Percentiles rank a stretch among this genome's conserved stretches.
Evolutionary conservation across 92 coral and sea anemone species (phyloP).

Genomic region (Bergia puertoricense): DNA sequence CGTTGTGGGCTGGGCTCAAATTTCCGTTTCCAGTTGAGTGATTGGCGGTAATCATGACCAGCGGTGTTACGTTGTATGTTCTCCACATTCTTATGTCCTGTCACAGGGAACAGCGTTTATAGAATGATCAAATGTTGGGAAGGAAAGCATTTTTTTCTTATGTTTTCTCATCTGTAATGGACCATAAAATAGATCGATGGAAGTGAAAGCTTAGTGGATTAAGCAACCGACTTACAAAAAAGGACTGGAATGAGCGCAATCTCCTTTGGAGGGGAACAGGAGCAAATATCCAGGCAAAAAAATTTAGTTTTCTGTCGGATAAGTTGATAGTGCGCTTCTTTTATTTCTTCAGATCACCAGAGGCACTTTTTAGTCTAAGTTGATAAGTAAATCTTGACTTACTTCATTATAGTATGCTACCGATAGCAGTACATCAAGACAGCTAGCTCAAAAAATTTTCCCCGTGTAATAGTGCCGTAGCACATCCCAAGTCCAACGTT

Average conservation of each 20-base stretch:
- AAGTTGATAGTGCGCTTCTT: no score
- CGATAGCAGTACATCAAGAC: no score
- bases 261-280: no score
- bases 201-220: background rate
- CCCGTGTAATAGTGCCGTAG: no score
- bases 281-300: no score
- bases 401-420: no score
- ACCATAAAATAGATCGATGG: background rate
- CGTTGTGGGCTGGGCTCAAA: slow-evolving; percentile 35
- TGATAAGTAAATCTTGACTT: no score
- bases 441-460: no score
- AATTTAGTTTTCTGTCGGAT: no score
- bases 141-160: background rate
- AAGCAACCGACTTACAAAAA: background rate
- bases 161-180: background rate
- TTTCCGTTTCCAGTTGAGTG: slow-evolving; percentile 36
- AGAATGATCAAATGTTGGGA: background rate
- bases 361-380: no score
- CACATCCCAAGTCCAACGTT: no score
- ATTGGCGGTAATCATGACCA: slow-evolving; percentile 4
- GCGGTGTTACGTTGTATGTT: slow-evolving; percentile 29
- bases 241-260: background rate
- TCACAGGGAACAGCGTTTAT: background rate
- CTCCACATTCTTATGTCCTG: slow-evolving; percentile 19
- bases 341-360: no score